Conservation (phyloP, 2,888 invertebrate species). For the Leptopilina drosophilae region DNA sequence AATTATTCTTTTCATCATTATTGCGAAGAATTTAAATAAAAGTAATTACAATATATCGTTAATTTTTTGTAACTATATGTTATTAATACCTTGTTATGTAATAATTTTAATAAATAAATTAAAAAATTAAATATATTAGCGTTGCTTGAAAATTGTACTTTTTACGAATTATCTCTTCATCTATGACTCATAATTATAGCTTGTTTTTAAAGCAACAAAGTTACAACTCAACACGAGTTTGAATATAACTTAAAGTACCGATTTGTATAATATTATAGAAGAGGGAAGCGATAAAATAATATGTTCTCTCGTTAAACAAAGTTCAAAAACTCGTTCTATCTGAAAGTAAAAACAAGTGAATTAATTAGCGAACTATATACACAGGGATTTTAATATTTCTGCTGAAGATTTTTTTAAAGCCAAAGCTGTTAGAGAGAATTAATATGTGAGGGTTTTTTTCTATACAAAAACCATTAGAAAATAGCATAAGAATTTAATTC, state of each 20-base stretch:
- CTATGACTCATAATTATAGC: neutral
- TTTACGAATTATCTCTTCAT: neutral
- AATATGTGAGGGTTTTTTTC: neutral
- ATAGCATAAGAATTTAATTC: neutral
- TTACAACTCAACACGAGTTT: neutral
- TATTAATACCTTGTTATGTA: too few relatives aligned
- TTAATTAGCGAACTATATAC: constrained; percentile 7
- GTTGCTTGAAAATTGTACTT: neutral
- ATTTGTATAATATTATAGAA: constrained; percentile 7
- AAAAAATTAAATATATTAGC: neutral
- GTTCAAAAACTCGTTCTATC: constrained; percentile 28
- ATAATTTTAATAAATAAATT: too few relatives aligned
- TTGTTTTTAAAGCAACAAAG: constrained; percentile 8
- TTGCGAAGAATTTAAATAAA: too few relatives aligned
- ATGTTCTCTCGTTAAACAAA: constrained; percentile 1
- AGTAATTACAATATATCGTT: too few relatives aligned
- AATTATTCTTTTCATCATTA: too few relatives aligned
- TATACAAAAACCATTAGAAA: neutral
- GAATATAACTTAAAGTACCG: neutral
- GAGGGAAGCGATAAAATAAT: neutral
- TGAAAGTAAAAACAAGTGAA: constrained; percentile 27
- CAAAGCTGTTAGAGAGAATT: neutral
- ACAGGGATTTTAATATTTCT: neutral
- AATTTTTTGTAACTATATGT: too few relatives aligned
- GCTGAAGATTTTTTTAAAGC: neutral